These are phyloP conservation scores for Ormyrus thymus DNA, from an alignment of 2,888 invertebrate species.

Conservation along the genomic window DNA sequence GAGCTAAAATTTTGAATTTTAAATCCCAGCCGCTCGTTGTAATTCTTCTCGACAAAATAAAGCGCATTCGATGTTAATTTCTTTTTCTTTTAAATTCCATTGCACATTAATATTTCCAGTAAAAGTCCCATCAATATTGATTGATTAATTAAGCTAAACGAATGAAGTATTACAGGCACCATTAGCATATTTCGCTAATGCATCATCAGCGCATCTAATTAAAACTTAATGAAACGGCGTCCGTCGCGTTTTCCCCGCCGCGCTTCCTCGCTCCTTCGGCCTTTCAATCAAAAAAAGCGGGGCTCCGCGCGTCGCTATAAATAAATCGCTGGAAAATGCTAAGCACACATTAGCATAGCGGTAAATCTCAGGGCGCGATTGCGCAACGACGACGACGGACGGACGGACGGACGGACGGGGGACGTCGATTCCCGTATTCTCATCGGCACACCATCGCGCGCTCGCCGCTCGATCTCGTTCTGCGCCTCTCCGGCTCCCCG, in stretches of 20 bases:
- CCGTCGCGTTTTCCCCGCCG: background rate
- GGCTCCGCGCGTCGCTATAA: conserved; percentile 30
- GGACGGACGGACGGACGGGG: background rate
- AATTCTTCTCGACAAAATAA: too few relatives aligned
- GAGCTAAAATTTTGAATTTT: too few relatives aligned
- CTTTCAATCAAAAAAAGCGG: conserved; percentile 49
- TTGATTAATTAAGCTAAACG: conserved; percentile 31
- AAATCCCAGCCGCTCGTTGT: too few relatives aligned
- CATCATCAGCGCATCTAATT: conserved; percentile 51
- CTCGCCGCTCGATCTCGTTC: conserved; percentile 32
- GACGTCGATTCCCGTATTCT: conserved; percentile 33
- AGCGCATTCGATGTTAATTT: too few relatives aligned
- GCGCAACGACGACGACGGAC: conserved; percentile 28
- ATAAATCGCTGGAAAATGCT: conserved; percentile 43
- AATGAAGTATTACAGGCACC: conserved; percentile 8
- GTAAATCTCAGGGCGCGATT: conserved; percentile 47
- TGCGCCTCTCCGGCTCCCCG: background rate
- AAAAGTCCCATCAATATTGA: conserved; percentile 7
- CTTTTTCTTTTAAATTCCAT: too few relatives aligned
- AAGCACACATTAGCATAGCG: conserved; percentile 53
- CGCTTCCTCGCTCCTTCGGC: background rate
- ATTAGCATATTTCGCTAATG: conserved; percentile 11
- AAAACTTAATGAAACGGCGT: conserved; percentile 47
- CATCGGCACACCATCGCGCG: background rate
- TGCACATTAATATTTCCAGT: background rate